Evolutionary conservation across 1,140 invertebrate genomes (phyloP).

Genomic region (Pseudoatta argentina): DNA sequence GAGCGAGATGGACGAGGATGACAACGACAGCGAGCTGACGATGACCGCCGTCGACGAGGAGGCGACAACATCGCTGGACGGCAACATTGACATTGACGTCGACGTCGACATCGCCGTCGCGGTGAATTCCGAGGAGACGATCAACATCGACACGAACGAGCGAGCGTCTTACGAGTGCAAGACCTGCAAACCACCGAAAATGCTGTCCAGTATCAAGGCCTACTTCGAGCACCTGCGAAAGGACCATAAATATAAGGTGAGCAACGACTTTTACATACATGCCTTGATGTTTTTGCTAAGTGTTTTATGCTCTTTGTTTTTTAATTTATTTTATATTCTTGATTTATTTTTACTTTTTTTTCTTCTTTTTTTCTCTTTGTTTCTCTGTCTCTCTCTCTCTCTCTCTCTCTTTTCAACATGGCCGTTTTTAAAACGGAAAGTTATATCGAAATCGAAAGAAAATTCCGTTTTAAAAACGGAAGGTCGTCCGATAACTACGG

Average conservation of each 20-base stretch:
- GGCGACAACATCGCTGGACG: conserved; percentile 32
- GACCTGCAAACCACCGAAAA: conserved; percentile 75
- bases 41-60: conserved; percentile 33
- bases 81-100: not conserved
- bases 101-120: not conserved
- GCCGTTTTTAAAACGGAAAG: conserved; percentile 21
- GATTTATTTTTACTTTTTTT: not conserved
- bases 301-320: conserved; percentile 29
- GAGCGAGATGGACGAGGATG: not conserved
- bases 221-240: conserved; percentile 89
- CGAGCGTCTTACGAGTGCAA: conserved; percentile 80
- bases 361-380: not conserved
- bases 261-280: conserved; percentile 72
- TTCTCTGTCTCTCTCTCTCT: not conserved
- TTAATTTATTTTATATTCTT: not conserved
- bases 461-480: conserved; percentile 28
- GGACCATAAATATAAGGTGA: conserved; percentile 87
- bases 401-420: too few species aligned
- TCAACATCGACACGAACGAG: conserved; percentile 68
- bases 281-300: not conserved
- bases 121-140: conserved; percentile 42
- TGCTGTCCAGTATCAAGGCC: conserved; percentile 87
- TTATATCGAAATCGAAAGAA: not conserved
- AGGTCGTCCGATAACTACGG: not conserved
- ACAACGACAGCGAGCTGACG: conserved; percentile 72